Percentiles rank a stretch among this genome's conserved stretches.
Evolutionary conservation across 1,140 invertebrate genomes (phyloP).

Genomic region (Tetramorium simillimum): DNA sequence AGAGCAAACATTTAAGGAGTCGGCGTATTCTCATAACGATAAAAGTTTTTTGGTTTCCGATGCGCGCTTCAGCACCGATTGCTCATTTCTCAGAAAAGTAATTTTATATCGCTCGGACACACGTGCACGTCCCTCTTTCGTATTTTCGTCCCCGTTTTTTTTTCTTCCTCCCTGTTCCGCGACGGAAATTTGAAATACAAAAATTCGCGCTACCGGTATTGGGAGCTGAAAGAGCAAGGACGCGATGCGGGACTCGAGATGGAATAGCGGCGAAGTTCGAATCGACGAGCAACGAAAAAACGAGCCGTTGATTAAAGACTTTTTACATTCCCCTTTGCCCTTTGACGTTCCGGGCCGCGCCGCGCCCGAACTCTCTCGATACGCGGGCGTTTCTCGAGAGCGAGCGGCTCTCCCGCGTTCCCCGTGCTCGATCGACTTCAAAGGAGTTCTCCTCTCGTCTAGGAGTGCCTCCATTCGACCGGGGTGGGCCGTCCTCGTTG

Average conservation of each 20-base stretch:
- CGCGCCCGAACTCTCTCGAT: neutral
- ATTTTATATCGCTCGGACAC: neutral
- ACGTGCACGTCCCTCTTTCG: neutral
- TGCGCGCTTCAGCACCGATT: neutral
- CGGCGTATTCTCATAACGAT: neutral
- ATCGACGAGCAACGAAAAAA: constrained; percentile 46
- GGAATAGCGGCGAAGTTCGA: constrained; percentile 43
- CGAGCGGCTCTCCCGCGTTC: neutral
- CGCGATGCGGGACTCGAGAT: constrained; percentile 39
- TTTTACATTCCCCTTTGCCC: constrained; percentile 45
- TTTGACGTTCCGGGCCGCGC: constrained; percentile 16
- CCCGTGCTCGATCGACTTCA: constrained; percentile 53
- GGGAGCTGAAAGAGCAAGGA: neutral
- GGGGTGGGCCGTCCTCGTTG: neutral
- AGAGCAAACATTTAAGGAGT: neutral
- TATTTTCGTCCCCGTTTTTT: neutral
- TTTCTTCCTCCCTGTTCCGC: neutral
- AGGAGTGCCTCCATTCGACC: constrained; percentile 29
- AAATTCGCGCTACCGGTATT: constrained; percentile 18
- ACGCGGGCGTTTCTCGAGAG: constrained; percentile 46
- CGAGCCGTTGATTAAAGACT: constrained; percentile 53
- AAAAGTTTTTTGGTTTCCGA: neutral
- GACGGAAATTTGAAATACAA: constrained; percentile 38
- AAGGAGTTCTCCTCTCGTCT: constrained; percentile 50
- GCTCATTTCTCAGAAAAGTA: neutral